Evolutionary conservation across 1,140 invertebrate species (phyloP), one percentile per base, ranked within the genome.

Genomic region (Drosophila nannoptera): DNA sequence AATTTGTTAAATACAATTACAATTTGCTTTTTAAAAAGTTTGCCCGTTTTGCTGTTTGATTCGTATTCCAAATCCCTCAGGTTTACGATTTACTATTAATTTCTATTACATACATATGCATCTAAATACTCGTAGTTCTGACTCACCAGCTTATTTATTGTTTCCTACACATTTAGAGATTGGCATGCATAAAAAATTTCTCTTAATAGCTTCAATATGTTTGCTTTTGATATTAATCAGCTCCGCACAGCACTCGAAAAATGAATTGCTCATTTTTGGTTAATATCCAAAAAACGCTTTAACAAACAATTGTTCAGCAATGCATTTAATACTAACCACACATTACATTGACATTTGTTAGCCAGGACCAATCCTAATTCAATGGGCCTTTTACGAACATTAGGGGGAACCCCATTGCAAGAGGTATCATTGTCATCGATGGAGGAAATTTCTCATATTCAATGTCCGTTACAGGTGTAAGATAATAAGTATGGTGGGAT

Each of bases 111-210:
- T 58, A 46, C 14, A 52, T 60, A 31, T 52, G 45, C 46, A 52
- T 65, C 12, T 43, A 43, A 43, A 29, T 59, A 48, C 49, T 64
- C 16, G 33, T 56, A 55, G 12, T 14, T n/a, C 29, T 12, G 14
- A 7, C n/a, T 29, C 29, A 11, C 40, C 14, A 48, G 45, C 45
- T 50, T 43, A 6, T 43, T 75, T 73, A 46, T 84, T 70, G 73
- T 69, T 69, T 84, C 73, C 81, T 86, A 86, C 80, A 84, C 81
- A 84, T 80, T 86, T 86, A 84, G 80, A 84, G 80, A 84, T 84
- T 86, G 80, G 80, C 80, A 84, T 84, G 80, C 80, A 84, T 84
- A 86, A 84, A 84, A 86, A 69, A 73, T 63, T 67, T 67, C 31
- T 55, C 40, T 46, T 54, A 74, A 55, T 81, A 66, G 58, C 16